phyloP scores from a whole-genome alignment of 2,888 invertebrate species.

The Petrolisthes manimaculis region DNA sequence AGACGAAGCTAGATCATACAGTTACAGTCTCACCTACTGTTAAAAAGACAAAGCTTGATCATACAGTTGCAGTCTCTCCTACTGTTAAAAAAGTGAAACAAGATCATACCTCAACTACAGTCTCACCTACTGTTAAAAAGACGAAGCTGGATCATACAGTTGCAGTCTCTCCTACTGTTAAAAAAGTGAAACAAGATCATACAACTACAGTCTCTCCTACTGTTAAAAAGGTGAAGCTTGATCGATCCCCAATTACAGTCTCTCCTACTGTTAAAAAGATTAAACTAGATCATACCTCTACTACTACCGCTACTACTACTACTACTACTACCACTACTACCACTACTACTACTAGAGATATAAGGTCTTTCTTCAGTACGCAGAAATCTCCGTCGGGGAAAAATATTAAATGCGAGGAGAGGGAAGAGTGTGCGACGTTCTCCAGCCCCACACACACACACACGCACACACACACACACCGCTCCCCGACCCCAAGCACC shows the following conservation, averaged over 20 bases:
- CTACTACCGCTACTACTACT: too few relatives aligned
- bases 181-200: conserved; percentile 3
- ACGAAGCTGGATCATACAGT: neutral
- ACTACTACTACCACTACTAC: too few relatives aligned
- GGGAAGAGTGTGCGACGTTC: too few relatives aligned
- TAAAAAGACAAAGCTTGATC: conserved; percentile 16
- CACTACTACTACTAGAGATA: conserved; percentile 18
- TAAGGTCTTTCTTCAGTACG: conserved; percentile 32
- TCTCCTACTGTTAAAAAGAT: conserved; percentile 46
- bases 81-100: conserved; percentile 29
- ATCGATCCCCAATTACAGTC: neutral
- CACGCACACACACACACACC: too few relatives aligned
- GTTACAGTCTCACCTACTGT: conserved; percentile 31
- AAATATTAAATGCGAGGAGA: too few relatives aligned
- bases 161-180: conserved; percentile 37
- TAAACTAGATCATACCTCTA: too few relatives aligned
- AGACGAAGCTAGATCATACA: neutral
- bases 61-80: conserved; percentile 28
- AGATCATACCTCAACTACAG: neutral
- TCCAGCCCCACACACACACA: too few relatives aligned
- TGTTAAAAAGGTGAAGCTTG: conserved; percentile 19
- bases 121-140: conserved; percentile 45
- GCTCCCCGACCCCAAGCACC: too few relatives aligned
- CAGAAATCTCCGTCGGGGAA: conserved; percentile 11
- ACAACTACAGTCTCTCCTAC: conserved; percentile 26